These are phyloP conservation scores for Drosophila orena DNA, from an alignment of 1,140 invertebrate species.

Conservation along the genomic window DNA sequence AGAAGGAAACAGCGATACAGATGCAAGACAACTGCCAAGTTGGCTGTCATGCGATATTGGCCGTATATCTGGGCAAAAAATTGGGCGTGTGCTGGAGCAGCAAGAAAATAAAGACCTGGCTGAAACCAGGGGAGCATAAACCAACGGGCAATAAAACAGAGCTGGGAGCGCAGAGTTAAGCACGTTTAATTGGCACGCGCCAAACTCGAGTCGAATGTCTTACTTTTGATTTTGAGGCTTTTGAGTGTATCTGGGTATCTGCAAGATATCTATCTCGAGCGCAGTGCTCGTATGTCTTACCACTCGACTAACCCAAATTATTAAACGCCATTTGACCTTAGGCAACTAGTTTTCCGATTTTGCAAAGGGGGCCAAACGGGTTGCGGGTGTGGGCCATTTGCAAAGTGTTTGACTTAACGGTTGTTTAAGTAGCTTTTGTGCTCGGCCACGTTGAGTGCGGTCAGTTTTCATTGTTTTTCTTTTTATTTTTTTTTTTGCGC, in stretches of 20 bases:
- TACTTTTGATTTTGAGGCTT: slow-evolving; percentile 46
- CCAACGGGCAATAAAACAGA: slow-evolving; percentile 23
- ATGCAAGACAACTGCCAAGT: slow-evolving; percentile 49
- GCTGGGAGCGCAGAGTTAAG: slow-evolving; percentile 40
- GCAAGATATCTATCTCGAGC: slow-evolving; percentile 65
- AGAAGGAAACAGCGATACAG: slow-evolving; percentile 9
- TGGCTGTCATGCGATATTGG: slow-evolving; percentile 50
- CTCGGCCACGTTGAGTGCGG: slow-evolving; percentile 50
- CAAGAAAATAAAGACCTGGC: slow-evolving; percentile 24
- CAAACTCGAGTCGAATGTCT: slow-evolving; percentile 71
- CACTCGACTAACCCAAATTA: slow-evolving; percentile 70
- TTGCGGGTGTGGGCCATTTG: slow-evolving; percentile 53
- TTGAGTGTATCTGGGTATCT: slow-evolving; percentile 44
- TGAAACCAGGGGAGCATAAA: slow-evolving; percentile 18
- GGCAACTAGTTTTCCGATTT: slow-evolving; percentile 45
- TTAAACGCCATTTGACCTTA: slow-evolving; percentile 82
- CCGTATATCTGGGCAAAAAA: slow-evolving; percentile 32
- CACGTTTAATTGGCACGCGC: slow-evolving; percentile 79
- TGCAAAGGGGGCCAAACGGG: neutral
- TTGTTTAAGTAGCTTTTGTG: slow-evolving; percentile 63
- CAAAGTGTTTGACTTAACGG: slow-evolving; percentile 72
- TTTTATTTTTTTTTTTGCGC: slow-evolving; percentile 23
- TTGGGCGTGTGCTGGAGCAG: slow-evolving; percentile 65
- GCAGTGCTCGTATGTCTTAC: slow-evolving; percentile 28
- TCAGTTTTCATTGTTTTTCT: slow-evolving; percentile 50